These are phyloP conservation scores for Unio pictorum DNA, from an alignment of 2,888 invertebrate genomes.

Conservation along the genomic window DNA sequence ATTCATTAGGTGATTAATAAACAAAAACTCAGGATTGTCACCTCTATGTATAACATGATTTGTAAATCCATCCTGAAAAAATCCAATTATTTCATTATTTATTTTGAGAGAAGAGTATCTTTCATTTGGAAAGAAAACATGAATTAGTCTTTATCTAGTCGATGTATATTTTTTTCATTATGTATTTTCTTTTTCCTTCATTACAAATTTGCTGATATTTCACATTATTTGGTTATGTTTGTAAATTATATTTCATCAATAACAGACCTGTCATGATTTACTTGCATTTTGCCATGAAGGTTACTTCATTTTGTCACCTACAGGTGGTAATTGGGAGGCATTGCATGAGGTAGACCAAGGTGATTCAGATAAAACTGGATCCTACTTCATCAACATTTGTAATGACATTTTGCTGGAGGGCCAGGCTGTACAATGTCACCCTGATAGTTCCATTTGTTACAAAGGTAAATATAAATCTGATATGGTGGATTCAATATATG, in stretches of 20 bases:
- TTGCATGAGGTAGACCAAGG: slow-evolving; percentile 34
- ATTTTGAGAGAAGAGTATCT: no score
- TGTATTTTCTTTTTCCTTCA: no score
- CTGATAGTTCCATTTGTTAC: slow-evolving; percentile 55
- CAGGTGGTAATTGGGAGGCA: slow-evolving; percentile 56
- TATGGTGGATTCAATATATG: neutral
- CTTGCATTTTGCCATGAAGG: neutral
- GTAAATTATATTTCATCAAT: neutral
- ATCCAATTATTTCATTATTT: no score
- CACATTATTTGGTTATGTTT: neutral
- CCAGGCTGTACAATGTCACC: slow-evolving; percentile 46
- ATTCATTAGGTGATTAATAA: no score
- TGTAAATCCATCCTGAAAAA: no score
- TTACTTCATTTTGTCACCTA: neutral
- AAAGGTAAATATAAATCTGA: slow-evolving; percentile 18
- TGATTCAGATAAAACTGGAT: slow-evolving; percentile 20
- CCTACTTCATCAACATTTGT: slow-evolving; percentile 58
- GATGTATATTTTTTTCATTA: no score
- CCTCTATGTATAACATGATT: no score
- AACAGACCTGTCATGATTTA: neutral
- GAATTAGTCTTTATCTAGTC: no score
- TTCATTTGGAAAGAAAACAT: no score
- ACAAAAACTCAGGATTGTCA: no score
- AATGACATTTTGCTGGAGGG: slow-evolving; percentile 28
- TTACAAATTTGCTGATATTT: neutral